Evolutionary conservation across 2,113 vertebrate species (phyloP), one percentile per base, ranked within the genome.

Genomic region (Clarias magur): DNA sequence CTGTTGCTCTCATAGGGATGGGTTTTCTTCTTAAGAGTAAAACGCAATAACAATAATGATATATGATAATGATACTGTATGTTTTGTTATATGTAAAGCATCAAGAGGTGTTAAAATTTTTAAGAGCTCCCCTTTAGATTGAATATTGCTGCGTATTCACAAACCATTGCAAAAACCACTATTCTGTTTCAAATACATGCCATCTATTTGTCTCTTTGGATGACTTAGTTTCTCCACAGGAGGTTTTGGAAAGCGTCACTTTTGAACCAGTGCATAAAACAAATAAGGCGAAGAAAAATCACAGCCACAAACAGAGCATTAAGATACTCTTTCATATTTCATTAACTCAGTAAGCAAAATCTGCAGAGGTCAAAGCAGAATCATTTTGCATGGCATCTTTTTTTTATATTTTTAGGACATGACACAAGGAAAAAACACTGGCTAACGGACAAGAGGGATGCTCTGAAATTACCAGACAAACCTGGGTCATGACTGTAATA

Each of bases 401-500:
- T 30, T 56, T 8, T 30, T 56, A 19, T 21, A 73, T 38, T 25
- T 73, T 30, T 30, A 72, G 38, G 25, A 59, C 11, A 34, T 15
- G 8, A 54, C 7, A 54, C 82, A 42, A 27, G 48, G 30, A 19
- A 17, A 27, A 57, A 72, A 56, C 30, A 34, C 10, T 25, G 21
- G 42, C 80, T 11, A 48, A 70, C 65, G 34, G 30, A 63, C 27
- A 59, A 86, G 30, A n/a, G 16, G 13, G 21, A 80, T 56, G 34
- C 53, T 54, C 10, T 86, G 63, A 42, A 60, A 80, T 80, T 68
- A 70, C 53, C 63, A 80, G 62, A 79, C 73, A 85, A 85, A 85
- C 54, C 56, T n/a, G 13, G 76, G 21, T 60, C 85, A 80, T 16
- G 30, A 53, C n/a, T 27, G 19, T 21, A 72, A 56, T 57, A 34